phyloP scores from a whole-genome alignment of 1,140 invertebrate genomes.

The Bombus cullumanus region DNA sequence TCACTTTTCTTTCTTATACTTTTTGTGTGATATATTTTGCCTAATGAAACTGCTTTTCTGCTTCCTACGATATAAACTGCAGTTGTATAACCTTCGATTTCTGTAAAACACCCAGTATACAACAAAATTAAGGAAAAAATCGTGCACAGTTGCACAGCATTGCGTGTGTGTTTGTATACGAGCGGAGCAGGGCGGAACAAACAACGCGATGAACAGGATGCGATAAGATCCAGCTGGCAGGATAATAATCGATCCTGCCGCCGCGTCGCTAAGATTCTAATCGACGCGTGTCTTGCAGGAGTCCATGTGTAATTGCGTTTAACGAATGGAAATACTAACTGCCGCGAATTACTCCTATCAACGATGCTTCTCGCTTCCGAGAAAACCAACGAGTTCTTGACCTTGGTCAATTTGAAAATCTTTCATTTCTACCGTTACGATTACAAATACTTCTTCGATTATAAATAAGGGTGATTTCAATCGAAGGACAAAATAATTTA shows the following conservation, averaged over 20 bases:
- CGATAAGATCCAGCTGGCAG: constrained; percentile 19
- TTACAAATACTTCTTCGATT: not conserved
- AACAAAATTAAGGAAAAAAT: not conserved
- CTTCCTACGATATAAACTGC: no score
- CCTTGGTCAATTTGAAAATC: constrained; percentile 46
- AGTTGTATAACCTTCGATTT: no score
- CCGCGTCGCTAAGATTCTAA: constrained; percentile 45
- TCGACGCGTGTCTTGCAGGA: constrained; percentile 32
- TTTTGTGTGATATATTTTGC: no score
- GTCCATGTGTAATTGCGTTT: constrained; percentile 33
- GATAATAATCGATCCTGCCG: constrained; percentile 32
- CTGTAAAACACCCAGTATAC: no score
- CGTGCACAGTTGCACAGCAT: not conserved
- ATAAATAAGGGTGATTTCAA: not conserved
- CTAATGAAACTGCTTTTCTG: no score
- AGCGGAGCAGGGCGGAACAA: not conserved
- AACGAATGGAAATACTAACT: constrained; percentile 41
- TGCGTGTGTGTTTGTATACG: not conserved
- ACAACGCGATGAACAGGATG: constrained; percentile 36
- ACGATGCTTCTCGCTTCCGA: not conserved
- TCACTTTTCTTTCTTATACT: no score
- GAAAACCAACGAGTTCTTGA: constrained; percentile 20
- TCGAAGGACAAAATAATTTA: not conserved
- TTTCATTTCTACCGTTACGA: not conserved
- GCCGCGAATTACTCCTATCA: constrained; percentile 25